Evolutionary conservation across 2,113 vertebrate species (phyloP).

Genomic region (Parotia lawesii): DNA sequence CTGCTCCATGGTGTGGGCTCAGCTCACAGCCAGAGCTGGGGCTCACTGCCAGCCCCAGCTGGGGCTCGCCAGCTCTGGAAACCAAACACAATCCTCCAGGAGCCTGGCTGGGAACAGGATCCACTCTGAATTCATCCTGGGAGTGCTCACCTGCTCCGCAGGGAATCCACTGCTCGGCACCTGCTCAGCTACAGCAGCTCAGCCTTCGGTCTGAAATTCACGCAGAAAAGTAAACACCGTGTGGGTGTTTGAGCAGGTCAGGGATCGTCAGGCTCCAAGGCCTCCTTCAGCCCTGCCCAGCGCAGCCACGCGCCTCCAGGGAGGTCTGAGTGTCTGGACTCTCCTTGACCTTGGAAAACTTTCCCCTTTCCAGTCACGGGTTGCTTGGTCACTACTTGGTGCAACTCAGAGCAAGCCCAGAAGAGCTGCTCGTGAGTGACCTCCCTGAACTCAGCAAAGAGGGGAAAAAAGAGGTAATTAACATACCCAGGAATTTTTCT

Average conservation of each 20-base stretch:
- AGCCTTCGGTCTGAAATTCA: not conserved
- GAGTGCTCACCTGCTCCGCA: not conserved
- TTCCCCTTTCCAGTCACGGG: not conserved
- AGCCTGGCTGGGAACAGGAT: not conserved
- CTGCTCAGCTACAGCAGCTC: not conserved
- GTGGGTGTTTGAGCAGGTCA: not conserved
- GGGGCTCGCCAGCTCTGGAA: not conserved
- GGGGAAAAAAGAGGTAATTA: not conserved
- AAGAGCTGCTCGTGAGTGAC: not conserved
- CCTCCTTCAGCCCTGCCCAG: not conserved
- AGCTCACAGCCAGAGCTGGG: not conserved
- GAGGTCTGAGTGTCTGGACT: not conserved
- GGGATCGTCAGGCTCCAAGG: rapidly evolving
- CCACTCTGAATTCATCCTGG: not conserved
- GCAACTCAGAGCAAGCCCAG: not conserved
- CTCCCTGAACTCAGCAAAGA: not conserved
- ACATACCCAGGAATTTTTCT: not conserved
- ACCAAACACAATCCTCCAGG: not conserved
- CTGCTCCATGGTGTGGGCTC: not conserved
- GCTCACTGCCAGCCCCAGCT: not conserved
- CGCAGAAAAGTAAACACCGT: rapidly evolving
- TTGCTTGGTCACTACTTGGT: rapidly evolving
- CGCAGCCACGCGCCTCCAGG: not conserved
- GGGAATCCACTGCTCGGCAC: not conserved
- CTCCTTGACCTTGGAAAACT: not conserved